Evolutionary conservation across 2,113 vertebrate species (phyloP).

Genomic region (Corvus hawaiiensis): DNA sequence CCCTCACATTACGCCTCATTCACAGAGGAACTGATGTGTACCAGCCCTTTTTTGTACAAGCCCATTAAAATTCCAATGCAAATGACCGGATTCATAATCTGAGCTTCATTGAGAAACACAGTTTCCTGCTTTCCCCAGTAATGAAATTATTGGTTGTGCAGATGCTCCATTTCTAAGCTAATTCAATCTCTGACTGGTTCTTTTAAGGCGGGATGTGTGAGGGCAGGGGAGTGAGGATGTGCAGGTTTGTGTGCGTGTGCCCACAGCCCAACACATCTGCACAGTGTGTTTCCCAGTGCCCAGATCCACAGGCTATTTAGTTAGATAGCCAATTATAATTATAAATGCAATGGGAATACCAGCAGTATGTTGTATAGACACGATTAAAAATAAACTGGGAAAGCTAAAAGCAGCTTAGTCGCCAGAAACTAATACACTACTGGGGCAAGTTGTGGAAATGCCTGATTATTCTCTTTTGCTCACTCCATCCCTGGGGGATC

Average conservation of each 20-base stretch:
- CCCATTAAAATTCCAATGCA: constrained; percentile 65
- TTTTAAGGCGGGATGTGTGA: not conserved
- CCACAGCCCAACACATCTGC: not conserved
- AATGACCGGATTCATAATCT: constrained; percentile 61
- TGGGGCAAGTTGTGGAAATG: constrained; percentile 56
- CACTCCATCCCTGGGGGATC: constrained; percentile 60
- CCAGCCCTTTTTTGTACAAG: constrained; percentile 49
- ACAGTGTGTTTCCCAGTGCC: not conserved
- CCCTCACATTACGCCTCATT: not conserved
- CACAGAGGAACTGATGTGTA: constrained; percentile 25
- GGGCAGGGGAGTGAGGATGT: constrained; percentile 2
- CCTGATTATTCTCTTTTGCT: constrained; percentile 68
- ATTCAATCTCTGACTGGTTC: constrained; percentile 22
- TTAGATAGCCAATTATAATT: constrained; percentile 51
- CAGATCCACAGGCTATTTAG: not conserved
- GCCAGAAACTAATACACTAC: constrained; percentile 49
- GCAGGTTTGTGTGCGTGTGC: not conserved
- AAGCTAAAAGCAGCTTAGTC: constrained; percentile 55
- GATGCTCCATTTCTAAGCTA: constrained; percentile 60
- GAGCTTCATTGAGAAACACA: constrained; percentile 63
- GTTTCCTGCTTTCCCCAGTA: constrained; percentile 61
- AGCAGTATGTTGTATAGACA: not conserved
- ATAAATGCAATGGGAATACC: constrained; percentile 36
- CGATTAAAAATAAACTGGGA: constrained; percentile 52
- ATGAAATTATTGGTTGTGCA: constrained; percentile 61